These are phyloP conservation scores for Aldabrachelys gigantea DNA, from an alignment of 2,113 vertebrate species.

Conservation along the genomic window DNA sequence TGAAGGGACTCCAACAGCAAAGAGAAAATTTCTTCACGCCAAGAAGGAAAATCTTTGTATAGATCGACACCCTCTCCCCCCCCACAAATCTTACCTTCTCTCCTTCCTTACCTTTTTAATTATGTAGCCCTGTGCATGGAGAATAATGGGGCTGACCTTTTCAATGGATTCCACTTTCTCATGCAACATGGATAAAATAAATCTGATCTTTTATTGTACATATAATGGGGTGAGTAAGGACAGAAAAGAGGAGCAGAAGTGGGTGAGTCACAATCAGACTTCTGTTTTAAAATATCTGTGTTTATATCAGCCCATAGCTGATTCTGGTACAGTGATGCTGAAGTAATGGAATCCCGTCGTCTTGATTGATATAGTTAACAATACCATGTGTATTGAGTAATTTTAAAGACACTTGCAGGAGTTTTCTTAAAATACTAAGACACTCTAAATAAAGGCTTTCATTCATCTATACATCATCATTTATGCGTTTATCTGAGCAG, in stretches of 20 bases:
- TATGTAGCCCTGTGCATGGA: background rate
- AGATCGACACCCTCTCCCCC: background rate
- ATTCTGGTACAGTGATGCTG: conserved; percentile 9
- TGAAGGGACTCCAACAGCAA: background rate
- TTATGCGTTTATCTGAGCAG: background rate
- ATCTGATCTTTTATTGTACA: background rate
- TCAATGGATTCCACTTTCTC: background rate
- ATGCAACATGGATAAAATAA: background rate
- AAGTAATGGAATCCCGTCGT: background rate
- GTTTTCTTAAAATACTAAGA: background rate
- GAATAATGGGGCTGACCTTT: background rate
- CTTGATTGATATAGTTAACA: background rate
- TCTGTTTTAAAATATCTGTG: conserved; percentile 2
- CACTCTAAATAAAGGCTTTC: background rate
- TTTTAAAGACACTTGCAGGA: background rate
- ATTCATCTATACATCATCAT: no score
- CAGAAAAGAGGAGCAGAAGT: background rate
- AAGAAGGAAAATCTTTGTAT: background rate
- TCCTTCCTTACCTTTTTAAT: background rate
- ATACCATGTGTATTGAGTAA: background rate
- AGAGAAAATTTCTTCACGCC: background rate
- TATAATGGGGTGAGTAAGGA: background rate
- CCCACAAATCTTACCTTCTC: background rate
- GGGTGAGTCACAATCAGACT: background rate
- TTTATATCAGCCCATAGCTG: background rate